Percentiles rank a stretch among this genome's conserved stretches.
Conservation (phyloP, 2,113 vertebrate species). For the Cyrtonyx montezumae region DNA sequence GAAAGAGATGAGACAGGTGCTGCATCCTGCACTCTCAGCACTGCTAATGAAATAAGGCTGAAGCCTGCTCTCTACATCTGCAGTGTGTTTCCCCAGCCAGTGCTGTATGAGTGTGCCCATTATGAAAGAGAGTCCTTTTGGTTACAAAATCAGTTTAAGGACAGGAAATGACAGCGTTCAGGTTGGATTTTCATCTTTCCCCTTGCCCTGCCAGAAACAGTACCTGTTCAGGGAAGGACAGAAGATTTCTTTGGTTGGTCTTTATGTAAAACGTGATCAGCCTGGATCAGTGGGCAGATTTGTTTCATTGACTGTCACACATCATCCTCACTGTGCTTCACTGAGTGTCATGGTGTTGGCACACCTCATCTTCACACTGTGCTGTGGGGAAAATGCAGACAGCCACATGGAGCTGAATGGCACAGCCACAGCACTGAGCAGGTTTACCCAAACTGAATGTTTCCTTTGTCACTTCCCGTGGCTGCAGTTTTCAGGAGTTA, state of each 20-base stretch:
- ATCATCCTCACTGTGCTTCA: background rate
- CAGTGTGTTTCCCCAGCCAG: fast-evolving
- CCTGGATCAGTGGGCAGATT: background rate
- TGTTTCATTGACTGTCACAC: fast-evolving
- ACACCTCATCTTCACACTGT: fast-evolving
- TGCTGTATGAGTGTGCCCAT: fast-evolving
- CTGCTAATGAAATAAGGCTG: background rate
- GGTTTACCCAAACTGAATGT: background rate
- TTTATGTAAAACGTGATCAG: background rate
- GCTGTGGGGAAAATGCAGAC: fast-evolving
- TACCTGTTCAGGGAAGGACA: background rate
- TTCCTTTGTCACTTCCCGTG: background rate
- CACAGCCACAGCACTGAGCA: background rate
- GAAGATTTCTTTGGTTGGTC: background rate
- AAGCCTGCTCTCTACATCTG: background rate
- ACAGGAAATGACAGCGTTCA: background rate
- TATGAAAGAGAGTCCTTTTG: background rate
- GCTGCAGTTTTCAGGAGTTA: background rate
- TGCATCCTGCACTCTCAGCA: background rate
- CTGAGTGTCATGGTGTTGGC: background rate
- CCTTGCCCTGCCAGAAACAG: fast-evolving
- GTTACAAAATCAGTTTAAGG: background rate
- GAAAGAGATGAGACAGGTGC: background rate
- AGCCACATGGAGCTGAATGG: background rate
- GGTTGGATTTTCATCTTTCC: background rate